phyloP scores from a whole-genome alignment of 2,888 invertebrate genomes.

The Pollenia griseotomentosa region DNA sequence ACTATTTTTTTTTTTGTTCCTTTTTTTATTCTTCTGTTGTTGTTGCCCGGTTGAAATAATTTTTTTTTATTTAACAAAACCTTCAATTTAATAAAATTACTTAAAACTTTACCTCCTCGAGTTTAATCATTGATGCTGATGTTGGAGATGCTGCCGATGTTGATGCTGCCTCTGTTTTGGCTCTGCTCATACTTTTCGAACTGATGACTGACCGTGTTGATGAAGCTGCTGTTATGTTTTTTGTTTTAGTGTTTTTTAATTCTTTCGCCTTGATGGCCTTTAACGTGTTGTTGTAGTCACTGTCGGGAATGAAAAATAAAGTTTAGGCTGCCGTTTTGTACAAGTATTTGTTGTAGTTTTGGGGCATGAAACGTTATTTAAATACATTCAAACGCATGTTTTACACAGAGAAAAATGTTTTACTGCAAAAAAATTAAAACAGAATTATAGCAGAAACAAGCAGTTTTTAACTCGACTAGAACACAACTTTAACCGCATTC shows the following conservation, averaged over 20 bases:
- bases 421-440: no score
- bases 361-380: constrained; percentile 32
- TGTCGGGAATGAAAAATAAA: constrained; percentile 39
- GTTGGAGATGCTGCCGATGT: constrained; percentile 14
- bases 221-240: constrained; percentile 53
- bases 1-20: not conserved
- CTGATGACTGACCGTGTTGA: constrained; percentile 70
- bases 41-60: constrained; percentile 47
- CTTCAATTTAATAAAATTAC: constrained; percentile 75
- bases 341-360: constrained; percentile 31
- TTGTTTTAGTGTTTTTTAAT: constrained; percentile 5
- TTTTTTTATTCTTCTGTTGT: constrained; percentile 23
- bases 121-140: constrained; percentile 49
- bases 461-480: no score
- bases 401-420: constrained; percentile 42
- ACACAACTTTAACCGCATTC: no score
- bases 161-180: constrained; percentile 39
- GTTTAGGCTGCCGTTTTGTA: constrained; percentile 58
- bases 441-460: no score
- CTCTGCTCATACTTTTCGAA: constrained; percentile 68
- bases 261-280: constrained; percentile 39
- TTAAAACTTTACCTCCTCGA: constrained; percentile 72
- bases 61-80: constrained; percentile 68
- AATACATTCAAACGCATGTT: constrained; percentile 30
- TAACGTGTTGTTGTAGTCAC: constrained; percentile 29